A percentile compares a stretch with the other conserved stretches of the same genome.
Evolutionary conservation across 1,140 invertebrate species (phyloP).

Genomic region (Aphaenogaster ashmeadi): DNA sequence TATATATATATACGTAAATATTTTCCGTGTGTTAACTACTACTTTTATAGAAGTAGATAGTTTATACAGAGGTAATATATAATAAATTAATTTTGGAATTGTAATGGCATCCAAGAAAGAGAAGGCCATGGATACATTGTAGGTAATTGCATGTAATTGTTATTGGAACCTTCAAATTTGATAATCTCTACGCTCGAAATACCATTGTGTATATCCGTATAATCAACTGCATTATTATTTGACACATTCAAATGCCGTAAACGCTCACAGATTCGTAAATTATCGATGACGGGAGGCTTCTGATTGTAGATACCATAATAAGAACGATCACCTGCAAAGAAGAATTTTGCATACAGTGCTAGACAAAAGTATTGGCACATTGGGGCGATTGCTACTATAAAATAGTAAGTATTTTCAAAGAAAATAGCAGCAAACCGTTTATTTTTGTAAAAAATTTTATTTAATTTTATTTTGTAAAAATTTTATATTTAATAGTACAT

Average conservation of each 20-base stretch:
- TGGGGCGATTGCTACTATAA: too few species aligned
- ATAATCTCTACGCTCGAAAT: background rate
- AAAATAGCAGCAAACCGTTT: too few species aligned
- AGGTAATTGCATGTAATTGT: slow-evolving; percentile 58
- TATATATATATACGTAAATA: too few species aligned
- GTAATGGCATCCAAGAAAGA: slow-evolving; percentile 62
- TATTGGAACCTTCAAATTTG: slow-evolving; percentile 33
- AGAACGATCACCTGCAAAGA: slow-evolving; percentile 91
- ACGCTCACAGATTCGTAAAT: slow-evolving; percentile 92
- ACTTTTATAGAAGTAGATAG: background rate
- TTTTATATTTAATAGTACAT: too few species aligned
- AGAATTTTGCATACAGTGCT: slow-evolving; percentile 23
- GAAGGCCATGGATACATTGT: slow-evolving; percentile 50
- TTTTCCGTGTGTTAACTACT: background rate
- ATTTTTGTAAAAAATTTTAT: too few species aligned
- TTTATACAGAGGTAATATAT: too few species aligned
- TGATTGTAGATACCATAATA: slow-evolving; percentile 92
- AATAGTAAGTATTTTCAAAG: too few species aligned
- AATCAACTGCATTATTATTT: slow-evolving; percentile 10
- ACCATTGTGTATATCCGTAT: background rate
- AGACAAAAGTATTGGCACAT: too few species aligned
- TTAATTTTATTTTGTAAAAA: too few species aligned
- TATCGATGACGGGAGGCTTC: slow-evolving; percentile 92
- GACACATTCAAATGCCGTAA: slow-evolving; percentile 88
- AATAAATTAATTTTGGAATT: slow-evolving; percentile 62